Percentiles rank a stretch among this genome's conserved stretches.
These are phyloP conservation scores for Lampris megalopsis DNA, from an alignment of 2,113 vertebrate genomes.

Conservation along the genomic window DNA sequence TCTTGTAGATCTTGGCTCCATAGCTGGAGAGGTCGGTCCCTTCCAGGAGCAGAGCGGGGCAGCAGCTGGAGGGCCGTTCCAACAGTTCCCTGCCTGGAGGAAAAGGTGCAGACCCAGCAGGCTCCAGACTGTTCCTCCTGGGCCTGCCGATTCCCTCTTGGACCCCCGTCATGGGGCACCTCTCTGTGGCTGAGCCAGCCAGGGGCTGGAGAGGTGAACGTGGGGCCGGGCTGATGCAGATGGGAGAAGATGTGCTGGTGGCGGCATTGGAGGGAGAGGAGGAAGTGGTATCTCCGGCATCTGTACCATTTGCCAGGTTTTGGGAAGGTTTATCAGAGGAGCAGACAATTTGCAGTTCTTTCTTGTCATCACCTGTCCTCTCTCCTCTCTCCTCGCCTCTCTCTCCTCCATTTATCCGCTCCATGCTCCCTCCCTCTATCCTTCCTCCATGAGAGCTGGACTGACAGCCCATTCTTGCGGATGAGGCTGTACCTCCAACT, in stretches of 20 bases:
- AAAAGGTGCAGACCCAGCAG: slow-evolving; percentile 69
- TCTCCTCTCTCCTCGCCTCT: slow-evolving; percentile 9
- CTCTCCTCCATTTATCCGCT: slow-evolving; percentile 13
- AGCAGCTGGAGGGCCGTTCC: slow-evolving; percentile 87
- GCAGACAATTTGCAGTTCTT: slow-evolving; percentile 6
- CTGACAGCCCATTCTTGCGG: not conserved
- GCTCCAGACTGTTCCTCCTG: slow-evolving; percentile 71
- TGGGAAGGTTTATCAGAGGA: slow-evolving; percentile 21
- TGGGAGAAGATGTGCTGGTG: slow-evolving; percentile 51
- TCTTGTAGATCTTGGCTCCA: slow-evolving; percentile 90
- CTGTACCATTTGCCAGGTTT: not conserved
- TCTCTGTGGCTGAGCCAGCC: slow-evolving; percentile 53
- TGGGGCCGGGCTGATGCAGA: slow-evolving; percentile 84
- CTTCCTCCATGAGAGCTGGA: not conserved
- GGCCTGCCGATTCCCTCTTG: slow-evolving; percentile 30
- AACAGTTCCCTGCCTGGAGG: slow-evolving; percentile 73
- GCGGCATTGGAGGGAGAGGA: not conserved
- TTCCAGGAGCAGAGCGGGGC: slow-evolving; percentile 88
- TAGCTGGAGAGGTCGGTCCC: slow-evolving; percentile 89
- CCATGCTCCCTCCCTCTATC: not conserved
- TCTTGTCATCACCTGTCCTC: not conserved
- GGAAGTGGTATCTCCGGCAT: not conserved
- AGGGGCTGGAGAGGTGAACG: slow-evolving; percentile 82
- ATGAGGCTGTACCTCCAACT: not conserved
- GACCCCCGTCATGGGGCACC: not conserved